Percentiles rank a stretch among this genome's conserved stretches.
Evolutionary conservation across 2,113 vertebrate species (phyloP).

Genomic region (Pungitius pungitius): DNA sequence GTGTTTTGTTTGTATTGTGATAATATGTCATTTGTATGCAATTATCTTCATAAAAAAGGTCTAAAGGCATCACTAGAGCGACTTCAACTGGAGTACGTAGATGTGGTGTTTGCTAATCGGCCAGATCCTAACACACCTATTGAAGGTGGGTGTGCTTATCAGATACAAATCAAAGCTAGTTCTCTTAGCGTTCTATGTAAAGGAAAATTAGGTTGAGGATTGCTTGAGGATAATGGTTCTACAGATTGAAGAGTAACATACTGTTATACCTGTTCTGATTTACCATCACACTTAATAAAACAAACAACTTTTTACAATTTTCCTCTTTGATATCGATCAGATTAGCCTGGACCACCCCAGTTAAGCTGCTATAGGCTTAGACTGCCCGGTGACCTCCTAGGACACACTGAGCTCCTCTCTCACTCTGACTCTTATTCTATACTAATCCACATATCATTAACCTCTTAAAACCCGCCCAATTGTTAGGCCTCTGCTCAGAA

Average conservation of each 20-base stretch:
- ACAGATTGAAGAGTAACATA: not conserved
- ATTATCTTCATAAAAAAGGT: constrained; percentile 73
- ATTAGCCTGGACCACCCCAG: too few species aligned
- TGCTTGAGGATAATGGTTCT: not conserved
- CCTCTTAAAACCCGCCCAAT: too few species aligned
- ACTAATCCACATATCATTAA: too few species aligned
- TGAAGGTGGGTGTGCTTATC: constrained; percentile 84
- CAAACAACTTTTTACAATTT: too few species aligned
- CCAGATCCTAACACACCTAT: constrained; percentile 94
- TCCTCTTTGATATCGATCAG: too few species aligned
- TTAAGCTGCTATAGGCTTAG: too few species aligned
- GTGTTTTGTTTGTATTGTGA: not conserved
- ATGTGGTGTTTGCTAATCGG: constrained; percentile 93
- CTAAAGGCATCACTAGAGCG: constrained; percentile 89
- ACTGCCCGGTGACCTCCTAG: too few species aligned
- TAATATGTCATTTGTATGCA: not conserved
- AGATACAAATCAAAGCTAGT: not conserved
- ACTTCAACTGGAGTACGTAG: constrained; percentile 92
- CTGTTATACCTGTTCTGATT: not conserved
- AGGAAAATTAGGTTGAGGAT: not conserved
- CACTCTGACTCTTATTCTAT: too few species aligned
- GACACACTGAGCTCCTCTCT: too few species aligned
- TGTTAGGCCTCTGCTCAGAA: too few species aligned
- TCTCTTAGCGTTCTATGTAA: not conserved
- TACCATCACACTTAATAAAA: not conserved